phyloP scores from a whole-genome alignment of 2,113 vertebrate species.

The Coptodon rendalli region DNA sequence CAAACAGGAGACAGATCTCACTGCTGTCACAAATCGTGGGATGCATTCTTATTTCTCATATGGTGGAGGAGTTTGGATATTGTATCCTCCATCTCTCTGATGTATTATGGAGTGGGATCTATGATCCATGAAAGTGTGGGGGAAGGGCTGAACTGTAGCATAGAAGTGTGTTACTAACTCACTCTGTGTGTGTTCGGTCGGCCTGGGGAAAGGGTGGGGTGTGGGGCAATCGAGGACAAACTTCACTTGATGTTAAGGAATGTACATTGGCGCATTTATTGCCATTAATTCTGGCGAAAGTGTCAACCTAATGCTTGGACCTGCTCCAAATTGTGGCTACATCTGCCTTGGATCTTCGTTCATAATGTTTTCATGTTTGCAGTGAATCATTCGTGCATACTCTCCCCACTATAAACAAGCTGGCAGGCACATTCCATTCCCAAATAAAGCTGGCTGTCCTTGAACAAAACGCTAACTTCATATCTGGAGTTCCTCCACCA shows the following conservation, averaged over 20 bases:
- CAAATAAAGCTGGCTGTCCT: neutral
- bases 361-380: neutral
- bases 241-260: neutral
- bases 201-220: neutral
- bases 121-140: constrained; percentile 21
- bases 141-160: neutral
- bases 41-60: constrained; percentile 4
- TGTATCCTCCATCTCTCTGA: constrained; percentile 28
- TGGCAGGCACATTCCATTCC: neutral
- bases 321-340: neutral
- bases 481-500: neutral
- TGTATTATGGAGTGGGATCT: constrained; percentile 48
- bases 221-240: constrained; percentile 1
- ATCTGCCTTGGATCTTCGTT: neutral
- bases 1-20: neutral
- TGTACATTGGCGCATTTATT: neutral
- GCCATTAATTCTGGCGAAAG: neutral
- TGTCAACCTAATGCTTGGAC: neutral
- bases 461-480: neutral
- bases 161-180: neutral
- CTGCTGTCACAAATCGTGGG: neutral
- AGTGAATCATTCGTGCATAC: neutral
- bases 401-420: neutral
- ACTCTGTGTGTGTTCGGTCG: neutral
- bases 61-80: constrained; percentile 32